Evolutionary conservation across 2,888 invertebrate genomes (phyloP).

Genomic region (Ichneumoninae sp.): DNA sequence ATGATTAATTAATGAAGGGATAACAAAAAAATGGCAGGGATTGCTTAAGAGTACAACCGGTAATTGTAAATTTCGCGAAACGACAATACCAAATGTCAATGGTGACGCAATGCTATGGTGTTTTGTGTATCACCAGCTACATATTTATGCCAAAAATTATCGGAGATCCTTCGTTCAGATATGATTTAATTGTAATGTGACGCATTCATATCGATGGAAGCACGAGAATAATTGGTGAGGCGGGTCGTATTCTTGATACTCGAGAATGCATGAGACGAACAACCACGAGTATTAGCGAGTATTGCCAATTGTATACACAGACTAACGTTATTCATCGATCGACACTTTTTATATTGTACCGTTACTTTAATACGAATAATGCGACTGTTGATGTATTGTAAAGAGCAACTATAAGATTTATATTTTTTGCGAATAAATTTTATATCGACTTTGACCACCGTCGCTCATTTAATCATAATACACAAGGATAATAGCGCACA

Average conservation of each 20-base stretch:
- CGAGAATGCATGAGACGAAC: slow-evolving; percentile 47
- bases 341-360: slow-evolving; percentile 58
- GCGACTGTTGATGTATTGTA: slow-evolving; percentile 51
- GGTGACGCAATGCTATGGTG: background rate
- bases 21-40: background rate
- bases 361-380: slow-evolving; percentile 51
- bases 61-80: slow-evolving; percentile 15
- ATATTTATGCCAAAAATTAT: slow-evolving; percentile 63
- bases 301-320: slow-evolving; percentile 48
- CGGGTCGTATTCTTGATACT: slow-evolving; percentile 40
- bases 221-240: slow-evolving; percentile 15
- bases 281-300: slow-evolving; percentile 61
- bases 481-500: background rate
- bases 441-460: slow-evolving; percentile 54
- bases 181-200: slow-evolving; percentile 30
- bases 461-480: background rate
- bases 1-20: slow-evolving; percentile 15
- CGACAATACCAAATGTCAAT: background rate
- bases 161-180: slow-evolving; percentile 55
- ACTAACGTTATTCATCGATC: slow-evolving; percentile 46
- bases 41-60: slow-evolving; percentile 1
- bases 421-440: slow-evolving; percentile 64
- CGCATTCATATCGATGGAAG: slow-evolving; percentile 9
- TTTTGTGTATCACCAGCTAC: slow-evolving; percentile 42
- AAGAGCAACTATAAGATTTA: slow-evolving; percentile 50